Evolutionary conservation across 2,797 vertebrate species (phyloP), one percentile per base, ranked within the genome.

Genomic region (Thalassophryne amazonica): DNA sequence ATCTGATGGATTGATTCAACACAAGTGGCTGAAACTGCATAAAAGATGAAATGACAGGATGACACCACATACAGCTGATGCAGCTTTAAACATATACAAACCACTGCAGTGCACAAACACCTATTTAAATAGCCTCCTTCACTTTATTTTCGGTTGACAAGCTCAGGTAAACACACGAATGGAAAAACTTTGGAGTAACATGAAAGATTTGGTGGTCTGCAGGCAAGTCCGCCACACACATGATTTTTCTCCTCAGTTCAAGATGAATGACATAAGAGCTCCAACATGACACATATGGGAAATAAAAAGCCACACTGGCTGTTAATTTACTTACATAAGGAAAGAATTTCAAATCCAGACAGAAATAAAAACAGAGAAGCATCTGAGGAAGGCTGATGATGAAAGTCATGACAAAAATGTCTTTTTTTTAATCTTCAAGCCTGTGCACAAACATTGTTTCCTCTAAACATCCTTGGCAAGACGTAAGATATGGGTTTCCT

Each of bases 311-410:
- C 41, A 52, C 69, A 69, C 28, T 53, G 32, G 55, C 34, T 25
- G 60, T 55, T 76, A 69, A 83, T 81, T 74, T 60, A 51, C 68
- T 85, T 84, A 85, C 61, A 60, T 81, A 86, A 84, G 32, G 30
- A 23, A 33, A 47, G 45, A 40, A 51, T 60, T 35, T 27, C 1
- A 13, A 51, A 60, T 35, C 27, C 1, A 13, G 16, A 16, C 28
- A 47, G 53, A 29, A 23, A 28, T 23, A 66, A 73, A 55, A 15
- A 48, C 16, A 35, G 13, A 36, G 35, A 15, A 48, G 34, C 25
- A 51, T 32, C 14, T 0, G 21, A 36, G 37, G 30, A 31, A 31
- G 35, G 18, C 13, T 42, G 27, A 30, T 19, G 37, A 17, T 13
- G 33, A 19, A 47, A 24, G 15, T 2, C 7, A 14, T n/a, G n/a